Base-by-base conservation (phyloP, 2,888 invertebrate genomes). In the Hyles lineata region DNA sequence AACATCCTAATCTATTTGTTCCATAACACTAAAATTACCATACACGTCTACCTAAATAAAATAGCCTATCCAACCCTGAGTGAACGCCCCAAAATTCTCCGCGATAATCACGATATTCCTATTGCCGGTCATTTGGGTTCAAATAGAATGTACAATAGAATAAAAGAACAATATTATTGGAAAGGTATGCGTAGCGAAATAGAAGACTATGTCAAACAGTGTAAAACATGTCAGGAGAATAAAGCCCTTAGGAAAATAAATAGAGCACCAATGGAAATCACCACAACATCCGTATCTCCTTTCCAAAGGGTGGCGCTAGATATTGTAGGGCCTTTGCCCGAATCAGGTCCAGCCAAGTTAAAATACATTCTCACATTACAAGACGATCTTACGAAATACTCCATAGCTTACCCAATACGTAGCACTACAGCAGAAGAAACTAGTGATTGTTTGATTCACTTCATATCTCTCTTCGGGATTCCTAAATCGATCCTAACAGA, bases 251-350 rank as follows among this genome's bases (percentile, higher is more conserved):
- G 80, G 1, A 58, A 71, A 73, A 69, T 71, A 2, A 80, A 79
- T 69, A 70, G 71, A 50, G 72, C 79, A 0, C 82, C 82, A 0
- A 82, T 82, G 84, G 70, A 76, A 55, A 82, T 83, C 1, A 82
- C 82, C 5, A 50, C 77, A 8, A 79, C 81, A 1, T 76, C 81
- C 0, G 76, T 77, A 35, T 29, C 52, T 8, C 79, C 81, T 3
- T 79, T 78, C 43, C 74, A 83, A 58, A 62, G 76, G 73, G 23
- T 81, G 5, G 21, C 74, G 23, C 63, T 80, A 0, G 82, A 82
- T 70, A 73, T 80, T 6, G 80, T 82, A 0, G 82, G 81, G 15
- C 80, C 80, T 1, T 62, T 79, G 0, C 80, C 80, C 0, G 78
- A 79, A 69, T 73, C 80, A 7, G 79, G 79, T 11, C 29, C 63